phyloP scores from a whole-genome alignment of 2,888 invertebrate species.

The Leptinotarsa juncta region DNA sequence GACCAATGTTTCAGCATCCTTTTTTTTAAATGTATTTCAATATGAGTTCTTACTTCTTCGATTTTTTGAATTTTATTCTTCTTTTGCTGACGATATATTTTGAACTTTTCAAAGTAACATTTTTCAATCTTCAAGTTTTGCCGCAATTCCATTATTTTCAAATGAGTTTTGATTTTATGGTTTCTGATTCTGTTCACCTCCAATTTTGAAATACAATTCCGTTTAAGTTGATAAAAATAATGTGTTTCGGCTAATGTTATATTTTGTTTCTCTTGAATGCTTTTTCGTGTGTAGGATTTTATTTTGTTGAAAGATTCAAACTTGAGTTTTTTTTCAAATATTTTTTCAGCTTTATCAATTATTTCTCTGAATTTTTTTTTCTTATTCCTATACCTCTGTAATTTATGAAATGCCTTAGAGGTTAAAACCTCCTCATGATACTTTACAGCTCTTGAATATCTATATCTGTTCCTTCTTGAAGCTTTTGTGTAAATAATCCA shows the following conservation, averaged over 20 bases:
- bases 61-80: conserved; percentile 20
- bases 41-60: conserved; percentile 32
- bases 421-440: conserved; percentile 38
- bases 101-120: conserved; percentile 30
- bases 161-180: conserved; percentile 1
- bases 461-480: conserved; percentile 37
- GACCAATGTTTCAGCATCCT: conserved; percentile 31
- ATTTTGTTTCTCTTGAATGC: conserved; percentile 39
- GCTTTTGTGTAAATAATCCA: conserved; percentile 49
- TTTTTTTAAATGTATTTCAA: conserved; percentile 35
- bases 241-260: conserved; percentile 36
- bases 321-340: conserved; percentile 43
- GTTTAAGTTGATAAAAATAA: conserved; percentile 43
- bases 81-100: conserved; percentile 26
- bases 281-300: conserved; percentile 34
- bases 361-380: conserved; percentile 26
- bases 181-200: conserved; percentile 32
- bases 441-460: conserved; percentile 34
- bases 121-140: conserved; percentile 29
- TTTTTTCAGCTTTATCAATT: conserved; percentile 24
- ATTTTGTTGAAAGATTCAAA: conserved; percentile 35
- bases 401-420: conserved; percentile 37
- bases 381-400: conserved; percentile 28
- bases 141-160: not conserved
- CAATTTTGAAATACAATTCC: conserved; percentile 41